Conservation (phyloP, 2,888 invertebrate genomes). For the Portevinia maculata region DNA sequence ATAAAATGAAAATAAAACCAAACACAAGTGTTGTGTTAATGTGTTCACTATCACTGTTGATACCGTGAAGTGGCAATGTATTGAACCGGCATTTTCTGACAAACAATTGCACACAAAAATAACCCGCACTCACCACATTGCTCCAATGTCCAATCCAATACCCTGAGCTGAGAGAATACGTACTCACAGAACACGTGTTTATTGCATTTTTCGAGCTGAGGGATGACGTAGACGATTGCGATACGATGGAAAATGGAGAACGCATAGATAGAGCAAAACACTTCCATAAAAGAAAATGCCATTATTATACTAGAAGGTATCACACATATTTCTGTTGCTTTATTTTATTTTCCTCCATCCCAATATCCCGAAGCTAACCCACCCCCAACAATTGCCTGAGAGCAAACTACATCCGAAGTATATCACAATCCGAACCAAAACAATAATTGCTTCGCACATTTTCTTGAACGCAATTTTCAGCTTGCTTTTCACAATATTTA, state of each 20-base stretch:
- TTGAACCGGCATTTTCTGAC: constrained; percentile 66
- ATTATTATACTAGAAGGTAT: background rate
- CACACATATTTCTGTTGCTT: background rate
- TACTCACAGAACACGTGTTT: constrained; percentile 55
- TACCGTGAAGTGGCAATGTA: constrained; percentile 59
- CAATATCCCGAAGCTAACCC: background rate
- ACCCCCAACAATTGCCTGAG: background rate
- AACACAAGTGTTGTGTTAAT: constrained; percentile 50
- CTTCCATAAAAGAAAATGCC: background rate
- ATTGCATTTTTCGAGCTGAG: constrained; percentile 14
- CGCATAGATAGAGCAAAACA: constrained; percentile 24
- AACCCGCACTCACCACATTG: constrained; percentile 6
- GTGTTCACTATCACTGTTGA: too few relatives aligned
- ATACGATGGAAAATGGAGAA: too few relatives aligned
- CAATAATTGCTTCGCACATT: constrained; percentile 4
- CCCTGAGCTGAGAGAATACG: constrained; percentile 26
- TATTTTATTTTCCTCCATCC: background rate
- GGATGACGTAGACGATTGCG: background rate
- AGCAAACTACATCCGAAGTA: constrained; percentile 18
- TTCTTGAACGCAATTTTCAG: constrained; percentile 1
- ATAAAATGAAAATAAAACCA: constrained; percentile 68
- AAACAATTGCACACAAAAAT: constrained; percentile 41
- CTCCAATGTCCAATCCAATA: constrained; percentile 8
- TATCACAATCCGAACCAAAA: constrained; percentile 2
- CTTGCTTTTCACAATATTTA: constrained; percentile 43